phyloP scores from a whole-genome alignment of 2,113 vertebrate species.

The Piaya cayana region DNA sequence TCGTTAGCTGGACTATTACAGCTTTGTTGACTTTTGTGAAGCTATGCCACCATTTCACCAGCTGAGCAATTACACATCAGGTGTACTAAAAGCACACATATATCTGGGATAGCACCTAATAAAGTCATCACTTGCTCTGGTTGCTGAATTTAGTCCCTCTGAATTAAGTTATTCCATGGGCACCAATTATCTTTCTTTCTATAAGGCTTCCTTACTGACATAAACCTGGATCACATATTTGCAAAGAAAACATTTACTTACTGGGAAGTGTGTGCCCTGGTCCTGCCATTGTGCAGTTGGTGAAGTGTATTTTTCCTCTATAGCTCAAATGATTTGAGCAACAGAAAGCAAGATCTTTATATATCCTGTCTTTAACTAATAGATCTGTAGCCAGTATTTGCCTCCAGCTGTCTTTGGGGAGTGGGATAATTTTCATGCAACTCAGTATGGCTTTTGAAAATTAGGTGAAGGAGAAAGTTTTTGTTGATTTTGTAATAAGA shows the following conservation, averaged over 20 bases:
- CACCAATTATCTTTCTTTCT: background rate
- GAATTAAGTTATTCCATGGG: background rate
- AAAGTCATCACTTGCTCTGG: background rate
- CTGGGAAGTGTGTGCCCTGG: fast-evolving
- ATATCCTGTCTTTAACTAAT: background rate
- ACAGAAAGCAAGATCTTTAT: background rate
- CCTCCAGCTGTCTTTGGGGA: background rate
- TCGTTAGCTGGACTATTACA: background rate
- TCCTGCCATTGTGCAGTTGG: background rate
- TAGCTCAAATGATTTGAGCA: background rate
- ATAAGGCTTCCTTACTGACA: background rate
- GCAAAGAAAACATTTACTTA: background rate
- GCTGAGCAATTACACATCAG: background rate
- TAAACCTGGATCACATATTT: background rate
- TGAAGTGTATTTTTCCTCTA: background rate
- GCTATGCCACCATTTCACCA: background rate
- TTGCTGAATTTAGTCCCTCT: background rate
- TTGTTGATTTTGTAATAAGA: background rate
- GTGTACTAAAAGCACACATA: background rate
- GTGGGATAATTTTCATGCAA: background rate
- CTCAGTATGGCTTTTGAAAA: background rate
- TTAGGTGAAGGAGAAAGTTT: background rate
- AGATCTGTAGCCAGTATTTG: background rate
- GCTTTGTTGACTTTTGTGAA: background rate
- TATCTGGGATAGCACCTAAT: background rate